Base-by-base conservation (phyloP, 30 jellyfish, hydroid and myxozoan genomes). In the Hydractinia echinata region DNA sequence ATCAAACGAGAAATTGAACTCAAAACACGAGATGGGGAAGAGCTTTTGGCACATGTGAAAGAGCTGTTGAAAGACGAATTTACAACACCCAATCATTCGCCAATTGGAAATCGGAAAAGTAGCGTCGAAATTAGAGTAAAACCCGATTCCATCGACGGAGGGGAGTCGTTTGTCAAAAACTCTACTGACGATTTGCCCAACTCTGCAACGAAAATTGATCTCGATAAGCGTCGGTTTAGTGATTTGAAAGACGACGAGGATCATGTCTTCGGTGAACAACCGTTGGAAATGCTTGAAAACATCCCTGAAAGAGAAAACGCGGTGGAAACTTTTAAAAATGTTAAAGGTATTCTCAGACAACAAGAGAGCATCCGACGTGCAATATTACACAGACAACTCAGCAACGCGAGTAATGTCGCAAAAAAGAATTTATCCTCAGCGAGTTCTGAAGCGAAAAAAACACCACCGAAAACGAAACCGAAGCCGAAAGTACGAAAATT, bases 161-260 rank as follows among this genome's bases (percentile, higher is more conserved):
- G 79, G 84, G 53, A 54, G 62, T 49, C 76, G 86, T 4, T 86
- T 51, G 54, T 58, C 89, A 5, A 70, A 88, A 20, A 55, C 82
- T 30, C 86, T 86, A 52, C 81, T 89, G 92, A 67, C 85, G 79
- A 82, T 88, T 88, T 13, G 77, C 88, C 19, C 76, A 67, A 1
- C 86, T 81, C 54, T 51, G 86, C 56, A 70, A 81, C 7, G 53
- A 50, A 13, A 73, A 73, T 15, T 50, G 76, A 20, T 11, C 13
- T 14, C n/a, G 60, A 44, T 62, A 48, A 55, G 53, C 55, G 18
- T 20, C 84, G 69, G 21, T 50, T 58, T 18, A 80, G 82, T 67
- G 54, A 7, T 18, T 51, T 80, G 39, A 54, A 66, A 20, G 87
- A 80, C 66, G 82, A 80, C 53, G 82, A 80, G 66, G 85, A 77